A percentile compares a stretch with the other conserved stretches of the same genome.
Conservation (phyloP, 64 coral and sea anemone species). For the Cladopsammia gracilis region DNA sequence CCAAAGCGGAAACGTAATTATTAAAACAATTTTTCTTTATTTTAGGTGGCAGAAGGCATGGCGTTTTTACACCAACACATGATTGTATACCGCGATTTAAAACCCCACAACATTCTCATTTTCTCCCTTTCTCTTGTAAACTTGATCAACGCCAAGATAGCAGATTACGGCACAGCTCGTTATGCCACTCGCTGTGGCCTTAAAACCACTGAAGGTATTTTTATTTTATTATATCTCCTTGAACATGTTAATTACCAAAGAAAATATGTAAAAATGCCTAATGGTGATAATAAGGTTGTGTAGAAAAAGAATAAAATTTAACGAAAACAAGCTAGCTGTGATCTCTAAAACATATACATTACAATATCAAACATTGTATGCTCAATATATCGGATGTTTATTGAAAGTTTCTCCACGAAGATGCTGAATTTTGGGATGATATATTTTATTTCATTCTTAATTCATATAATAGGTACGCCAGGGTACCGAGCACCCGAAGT, state of each 20-base stretch:
- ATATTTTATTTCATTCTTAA: not conserved
- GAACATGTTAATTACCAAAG: not conserved
- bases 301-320: no score
- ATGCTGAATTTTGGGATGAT: no score
- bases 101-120: conserved; percentile 98
- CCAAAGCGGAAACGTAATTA: no score
- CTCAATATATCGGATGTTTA: no score
- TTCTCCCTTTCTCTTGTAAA: conserved; percentile 86
- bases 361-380: no score
- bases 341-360: no score
- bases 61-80: conserved; percentile 88
- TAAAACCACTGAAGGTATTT: conserved; percentile 82
- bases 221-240: not conserved
- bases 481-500: conserved; percentile 96
- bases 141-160: conserved; percentile 97
- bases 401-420: no score
- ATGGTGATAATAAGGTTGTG: no score
- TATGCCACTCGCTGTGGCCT: conserved; percentile 87
- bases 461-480: conserved; percentile 46
- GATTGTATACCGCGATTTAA: conserved; percentile 96
- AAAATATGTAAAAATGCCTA: not conserved
- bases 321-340: no score
- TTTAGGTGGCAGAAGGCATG: conserved; percentile 90
- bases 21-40: not conserved
- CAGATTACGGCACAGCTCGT: conserved; percentile 93